phyloP scores from a whole-genome alignment of 2,888 invertebrate genomes.

The Mesorhabditis spiculigera region DNA sequence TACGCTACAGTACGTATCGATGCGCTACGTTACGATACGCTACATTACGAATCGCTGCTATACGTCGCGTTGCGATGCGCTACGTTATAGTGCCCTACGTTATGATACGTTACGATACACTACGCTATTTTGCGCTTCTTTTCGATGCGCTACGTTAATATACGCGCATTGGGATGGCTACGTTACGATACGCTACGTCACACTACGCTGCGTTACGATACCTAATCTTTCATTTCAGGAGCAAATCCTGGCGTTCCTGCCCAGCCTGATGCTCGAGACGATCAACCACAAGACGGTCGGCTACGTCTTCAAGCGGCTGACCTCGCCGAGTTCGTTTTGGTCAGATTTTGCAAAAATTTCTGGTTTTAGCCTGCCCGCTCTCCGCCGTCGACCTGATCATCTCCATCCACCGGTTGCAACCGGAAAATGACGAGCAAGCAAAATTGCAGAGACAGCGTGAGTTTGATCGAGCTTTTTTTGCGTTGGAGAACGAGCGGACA shows the following conservation, averaged over 20 bases:
- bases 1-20: too few species aligned
- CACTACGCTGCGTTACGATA: too few species aligned
- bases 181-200: too few species aligned
- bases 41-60: too few species aligned
- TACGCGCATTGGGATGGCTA: too few species aligned
- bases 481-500: neutral
- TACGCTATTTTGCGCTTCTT: too few species aligned
- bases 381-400: conserved; percentile 85
- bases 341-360: too few species aligned
- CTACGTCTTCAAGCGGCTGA: conserved; percentile 34
- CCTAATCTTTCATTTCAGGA: conserved; percentile 16
- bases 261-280: conserved; percentile 41
- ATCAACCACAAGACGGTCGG: conserved; percentile 38
- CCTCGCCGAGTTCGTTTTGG: conserved; percentile 18
- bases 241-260: conserved; percentile 42
- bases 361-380: conserved; percentile 58
- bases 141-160: too few species aligned
- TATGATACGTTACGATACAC: too few species aligned
- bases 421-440: conserved; percentile 32
- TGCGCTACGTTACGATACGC: too few species aligned
- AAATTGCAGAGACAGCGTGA: conserved; percentile 38
- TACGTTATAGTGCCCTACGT: too few species aligned
- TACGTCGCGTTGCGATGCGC: too few species aligned
- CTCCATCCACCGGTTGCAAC: conserved; percentile 73
- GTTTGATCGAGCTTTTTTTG: conserved; percentile 15